Conservation (phyloP, 2,888 invertebrate species). For the Lasioglossum pauxillum region DNA sequence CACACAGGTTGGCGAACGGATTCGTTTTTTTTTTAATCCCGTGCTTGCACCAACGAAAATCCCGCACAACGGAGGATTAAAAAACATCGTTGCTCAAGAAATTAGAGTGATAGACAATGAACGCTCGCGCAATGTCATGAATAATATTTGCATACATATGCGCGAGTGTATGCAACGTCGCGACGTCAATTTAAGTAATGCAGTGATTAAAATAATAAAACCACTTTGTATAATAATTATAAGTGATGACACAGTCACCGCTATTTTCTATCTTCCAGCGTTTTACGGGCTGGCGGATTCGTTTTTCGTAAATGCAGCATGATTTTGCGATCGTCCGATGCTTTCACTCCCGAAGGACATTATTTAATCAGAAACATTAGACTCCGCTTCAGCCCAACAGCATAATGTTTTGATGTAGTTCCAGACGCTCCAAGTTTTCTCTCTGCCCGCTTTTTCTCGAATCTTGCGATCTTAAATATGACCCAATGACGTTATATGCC, state of each 20-base stretch:
- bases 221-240: neutral
- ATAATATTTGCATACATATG: neutral
- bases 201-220: neutral
- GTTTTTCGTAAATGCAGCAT: neutral
- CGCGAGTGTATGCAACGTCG: neutral
- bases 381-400: neutral
- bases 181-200: neutral
- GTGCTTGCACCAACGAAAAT: neutral
- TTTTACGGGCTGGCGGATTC: neutral
- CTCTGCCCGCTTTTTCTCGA: neutral
- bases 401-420: neutral
- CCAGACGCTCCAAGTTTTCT: neutral
- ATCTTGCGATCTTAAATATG: neutral
- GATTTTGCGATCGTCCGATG: neutral
- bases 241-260: too few species aligned
- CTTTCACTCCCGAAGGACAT: neutral
- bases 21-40: neutral
- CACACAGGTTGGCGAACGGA: neutral
- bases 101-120: neutral
- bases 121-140: neutral
- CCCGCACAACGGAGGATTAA: neutral
- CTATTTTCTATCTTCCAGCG: neutral
- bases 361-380: neutral
- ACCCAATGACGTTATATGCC: conserved; percentile 1
- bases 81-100: neutral